Conservation (phyloP, 2,113 vertebrate genomes). For the Amazona guildingii region DNA sequence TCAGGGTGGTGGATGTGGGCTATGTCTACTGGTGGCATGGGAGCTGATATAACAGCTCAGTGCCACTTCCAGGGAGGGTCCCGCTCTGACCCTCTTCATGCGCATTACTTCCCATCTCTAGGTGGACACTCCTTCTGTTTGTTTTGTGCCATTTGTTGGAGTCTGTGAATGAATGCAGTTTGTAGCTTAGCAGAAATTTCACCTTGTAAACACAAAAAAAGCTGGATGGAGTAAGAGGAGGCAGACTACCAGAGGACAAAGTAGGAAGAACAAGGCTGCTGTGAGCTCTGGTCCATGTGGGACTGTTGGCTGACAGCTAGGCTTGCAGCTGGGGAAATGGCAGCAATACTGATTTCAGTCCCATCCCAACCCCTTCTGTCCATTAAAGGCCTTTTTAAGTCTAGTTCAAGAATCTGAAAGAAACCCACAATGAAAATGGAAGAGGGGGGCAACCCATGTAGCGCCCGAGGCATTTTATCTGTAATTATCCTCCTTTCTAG, state of each 20-base stretch:
- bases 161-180: background rate
- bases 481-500: background rate
- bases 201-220: background rate
- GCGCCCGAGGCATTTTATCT: background rate
- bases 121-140: background rate
- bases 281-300: background rate
- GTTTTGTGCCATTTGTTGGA: background rate
- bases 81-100: background rate
- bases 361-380: fast-evolving
- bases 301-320: background rate
- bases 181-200: background rate
- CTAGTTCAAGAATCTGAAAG: background rate
- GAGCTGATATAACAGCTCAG: background rate
- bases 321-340: background rate
- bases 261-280: background rate
- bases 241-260: background rate
- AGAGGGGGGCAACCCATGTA: background rate
- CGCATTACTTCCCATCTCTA: background rate
- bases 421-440: background rate
- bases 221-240: background rate
- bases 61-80: fast-evolving
- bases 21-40: background rate
- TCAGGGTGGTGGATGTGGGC: background rate
- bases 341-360: background rate
- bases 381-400: background rate